phyloP scores from a whole-genome alignment of 92 coral and sea anemone genomes.

The Epizoanthus scotinus region DNA sequence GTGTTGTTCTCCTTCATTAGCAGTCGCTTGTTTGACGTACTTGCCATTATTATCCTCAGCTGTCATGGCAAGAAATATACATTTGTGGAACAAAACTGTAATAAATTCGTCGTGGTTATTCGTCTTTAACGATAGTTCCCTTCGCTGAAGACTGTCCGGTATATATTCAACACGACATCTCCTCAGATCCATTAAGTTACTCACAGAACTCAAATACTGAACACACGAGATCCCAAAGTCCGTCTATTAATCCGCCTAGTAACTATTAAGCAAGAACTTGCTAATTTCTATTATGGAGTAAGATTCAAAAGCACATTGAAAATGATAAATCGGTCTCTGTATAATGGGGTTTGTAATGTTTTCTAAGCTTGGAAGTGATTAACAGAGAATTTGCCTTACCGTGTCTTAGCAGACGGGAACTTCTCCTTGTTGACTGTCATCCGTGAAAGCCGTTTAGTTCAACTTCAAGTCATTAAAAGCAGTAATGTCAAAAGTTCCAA shows the following conservation, averaged over 20 bases:
- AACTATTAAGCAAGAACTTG: neutral
- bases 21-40: neutral
- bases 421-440: neutral
- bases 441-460: neutral
- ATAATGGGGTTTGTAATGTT: neutral
- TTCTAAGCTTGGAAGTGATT: neutral
- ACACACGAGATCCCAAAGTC: neutral
- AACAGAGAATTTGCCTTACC: neutral
- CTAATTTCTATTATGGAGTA: neutral
- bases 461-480: neutral
- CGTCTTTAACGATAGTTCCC: neutral
- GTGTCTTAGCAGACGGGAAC: neutral
- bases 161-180: neutral
- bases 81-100: neutral
- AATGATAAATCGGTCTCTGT: neutral
- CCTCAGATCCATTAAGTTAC: neutral
- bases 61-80: neutral
- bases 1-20: neutral
- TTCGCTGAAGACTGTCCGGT: neutral
- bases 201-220: neutral
- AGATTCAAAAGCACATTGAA: neutral
- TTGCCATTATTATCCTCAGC: constrained; percentile 10
- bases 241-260: neutral
- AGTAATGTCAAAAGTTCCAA: no score
- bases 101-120: neutral